Base-by-base conservation (phyloP, 2,888 invertebrate genomes). In the Mylabris sibirica region DNA sequence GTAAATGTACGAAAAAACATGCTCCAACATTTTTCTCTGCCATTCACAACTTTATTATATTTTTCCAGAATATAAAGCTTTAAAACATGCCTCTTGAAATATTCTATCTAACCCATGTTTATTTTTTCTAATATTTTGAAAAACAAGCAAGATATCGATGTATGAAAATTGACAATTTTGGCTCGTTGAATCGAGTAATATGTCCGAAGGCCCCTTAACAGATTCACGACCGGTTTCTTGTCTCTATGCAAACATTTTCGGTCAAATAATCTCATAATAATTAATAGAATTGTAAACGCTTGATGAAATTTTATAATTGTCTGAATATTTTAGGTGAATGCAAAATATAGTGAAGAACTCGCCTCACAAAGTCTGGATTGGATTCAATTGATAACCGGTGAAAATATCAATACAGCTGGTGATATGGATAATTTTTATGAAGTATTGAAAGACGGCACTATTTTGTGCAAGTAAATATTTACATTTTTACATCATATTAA, bases 261-360 rank as follows among this genome's bases (percentile, higher is more conserved):
- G 38, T 14, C 38, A 38, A 35, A 38, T 3, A 14, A 38, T 38
- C n/a, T n/a, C 38, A 38, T 38, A 11, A 14, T 14, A 11, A 35
- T 30, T 30, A 30, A 30, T n/a, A n/a, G n/a, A n/a, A 1, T 30
- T 11, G 35, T 35, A 12, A 41, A 41, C 38, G 38, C 38, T 41
- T n/a, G 14, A 41, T 3, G 12, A 41, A 41, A 0, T 14, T 14
- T n/a, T 14, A 14, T 14, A 3, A 17, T 20, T 20, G 20, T 26
- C 26, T 26, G 26, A 26, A 26, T 20, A 6, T 90, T 90, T 14
- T 88, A 99, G 99, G 96, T 99, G 79, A 96, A 97, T 86, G 95
- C 96, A 85, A 99, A 99, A 88, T 99, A 98, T 89, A 98, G 96
- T 85, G 94, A 95, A 81, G 95, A 95, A 80, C 88, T 97, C 73